These are phyloP conservation scores for Rhinogobius similis DNA, from an alignment of 2,113 vertebrate species.

Conservation along the genomic window DNA sequence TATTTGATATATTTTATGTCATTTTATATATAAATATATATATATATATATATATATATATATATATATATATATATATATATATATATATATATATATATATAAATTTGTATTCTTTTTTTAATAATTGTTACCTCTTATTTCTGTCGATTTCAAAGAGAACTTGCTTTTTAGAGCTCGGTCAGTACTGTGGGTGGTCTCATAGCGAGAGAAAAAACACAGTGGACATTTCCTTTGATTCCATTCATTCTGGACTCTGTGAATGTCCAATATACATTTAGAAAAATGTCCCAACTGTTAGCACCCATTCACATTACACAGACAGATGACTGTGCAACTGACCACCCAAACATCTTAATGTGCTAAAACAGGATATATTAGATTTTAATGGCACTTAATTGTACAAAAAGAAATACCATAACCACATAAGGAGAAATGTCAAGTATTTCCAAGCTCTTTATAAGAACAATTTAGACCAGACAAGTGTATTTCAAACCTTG, in stretches of 20 bases:
- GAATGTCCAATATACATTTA: conserved; percentile 54
- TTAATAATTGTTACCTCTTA: too few relatives aligned
- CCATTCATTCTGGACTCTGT: conserved; percentile 55
- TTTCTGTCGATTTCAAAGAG: conserved; percentile 24
- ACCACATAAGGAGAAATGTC: conserved; percentile 82
- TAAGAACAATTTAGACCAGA: conserved; percentile 83
- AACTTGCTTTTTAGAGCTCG: conserved; percentile 35
- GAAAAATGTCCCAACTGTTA: conserved; percentile 38
- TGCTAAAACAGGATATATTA: conserved; percentile 76
- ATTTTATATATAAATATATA: neutral
- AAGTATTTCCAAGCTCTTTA: conserved; percentile 84
- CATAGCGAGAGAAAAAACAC: conserved; percentile 26
- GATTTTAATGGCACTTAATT: conserved; percentile 82
- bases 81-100: too few relatives aligned
- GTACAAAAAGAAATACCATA: conserved; percentile 80
- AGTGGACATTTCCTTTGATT: conserved; percentile 51
- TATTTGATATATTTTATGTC: neutral
- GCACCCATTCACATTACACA: conserved; percentile 46
- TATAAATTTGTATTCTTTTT: too few relatives aligned
- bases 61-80: too few relatives aligned
- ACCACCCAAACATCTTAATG: conserved; percentile 68
- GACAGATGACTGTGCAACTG: conserved; percentile 37
- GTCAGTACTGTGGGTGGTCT: conserved; percentile 58
- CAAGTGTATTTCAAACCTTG: conserved; percentile 84
- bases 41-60: too few relatives aligned